Percentiles rank a stretch among this genome's conserved stretches.
phyloP scores from a whole-genome alignment of 2,797 vertebrate species.

The Notoglanidium macrostoma region DNA sequence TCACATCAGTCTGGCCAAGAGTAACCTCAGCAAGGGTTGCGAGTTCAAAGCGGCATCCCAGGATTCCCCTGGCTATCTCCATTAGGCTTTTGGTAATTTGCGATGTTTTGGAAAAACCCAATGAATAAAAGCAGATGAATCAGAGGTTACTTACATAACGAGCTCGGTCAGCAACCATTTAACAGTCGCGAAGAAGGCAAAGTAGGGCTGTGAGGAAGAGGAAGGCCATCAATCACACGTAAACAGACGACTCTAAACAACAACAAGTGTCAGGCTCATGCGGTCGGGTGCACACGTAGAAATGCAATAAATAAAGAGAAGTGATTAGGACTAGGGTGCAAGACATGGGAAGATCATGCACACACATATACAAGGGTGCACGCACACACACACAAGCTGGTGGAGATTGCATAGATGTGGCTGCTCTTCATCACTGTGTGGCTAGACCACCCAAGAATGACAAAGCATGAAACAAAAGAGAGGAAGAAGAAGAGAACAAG shows the following conservation, averaged over 20 bases:
- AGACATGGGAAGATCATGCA: slow-evolving; percentile 2
- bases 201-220: slow-evolving; percentile 83
- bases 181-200: slow-evolving; percentile 86
- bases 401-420: slow-evolving; percentile 49
- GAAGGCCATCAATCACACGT: slow-evolving; percentile 25
- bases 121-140: not conserved
- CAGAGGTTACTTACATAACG: slow-evolving; percentile 86
- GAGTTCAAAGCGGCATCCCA: slow-evolving; percentile 50
- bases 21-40: slow-evolving; percentile 60
- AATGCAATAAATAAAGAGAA: slow-evolving; percentile 23
- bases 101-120: not conserved
- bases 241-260: slow-evolving; percentile 27
- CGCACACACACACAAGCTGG: not conserved
- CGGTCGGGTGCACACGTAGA: not conserved
- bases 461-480: slow-evolving; percentile 25
- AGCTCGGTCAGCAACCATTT: slow-evolving; percentile 97
- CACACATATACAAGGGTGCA: not conserved
- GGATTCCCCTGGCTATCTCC: slow-evolving; percentile 15
- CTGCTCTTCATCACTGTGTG: slow-evolving; percentile 53
- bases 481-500: slow-evolving; percentile 3
- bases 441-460: slow-evolving; percentile 56
- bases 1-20: slow-evolving; percentile 77
- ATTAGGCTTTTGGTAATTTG: slow-evolving; percentile 10
- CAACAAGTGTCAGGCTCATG: not conserved
- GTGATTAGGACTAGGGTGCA: slow-evolving; percentile 2